Percentiles rank a stretch among this genome's conserved stretches.
phyloP scores from a whole-genome alignment of 2,113 vertebrate genomes.

The Montifringilla adamsi region DNA sequence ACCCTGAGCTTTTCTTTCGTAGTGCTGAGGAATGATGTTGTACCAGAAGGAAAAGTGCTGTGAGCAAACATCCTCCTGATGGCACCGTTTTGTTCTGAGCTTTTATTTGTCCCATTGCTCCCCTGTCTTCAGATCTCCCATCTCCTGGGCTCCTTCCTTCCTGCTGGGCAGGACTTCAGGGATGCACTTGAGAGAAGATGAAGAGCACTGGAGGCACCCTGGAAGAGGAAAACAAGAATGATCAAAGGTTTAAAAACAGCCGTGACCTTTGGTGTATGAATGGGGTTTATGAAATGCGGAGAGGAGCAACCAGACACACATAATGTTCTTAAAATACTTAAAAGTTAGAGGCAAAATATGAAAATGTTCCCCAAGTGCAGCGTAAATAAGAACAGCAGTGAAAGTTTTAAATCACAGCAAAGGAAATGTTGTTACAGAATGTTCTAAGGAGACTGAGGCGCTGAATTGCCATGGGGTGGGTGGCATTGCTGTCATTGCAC shows the following conservation, averaged over 20 bases:
- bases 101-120: not conserved
- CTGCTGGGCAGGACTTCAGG: not conserved
- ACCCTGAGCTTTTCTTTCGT: not conserved
- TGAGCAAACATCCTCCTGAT: slow-evolving; percentile 1
- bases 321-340: not conserved
- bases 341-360: not conserved
- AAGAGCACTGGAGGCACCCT: slow-evolving; percentile 1
- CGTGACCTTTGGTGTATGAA: not conserved
- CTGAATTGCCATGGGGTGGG: not conserved
- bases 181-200: not conserved
- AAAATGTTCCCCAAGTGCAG: not conserved
- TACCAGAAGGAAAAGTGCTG: not conserved
- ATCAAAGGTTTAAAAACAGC: slow-evolving; percentile 17
- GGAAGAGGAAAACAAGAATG: not conserved
- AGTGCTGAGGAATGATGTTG: not conserved
- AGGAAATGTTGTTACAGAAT: not conserved
- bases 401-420: not conserved
- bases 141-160: not conserved
- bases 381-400: not conserved
- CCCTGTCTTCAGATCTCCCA: not conserved
- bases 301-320: not conserved
- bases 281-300: not conserved
- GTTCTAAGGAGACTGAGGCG: not conserved
- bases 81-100: not conserved
- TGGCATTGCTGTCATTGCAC: not conserved